Evolutionary conservation across 2,888 invertebrate species (phyloP), one percentile per base, ranked within the genome.

Genomic region (Oscheius sp.): DNA sequence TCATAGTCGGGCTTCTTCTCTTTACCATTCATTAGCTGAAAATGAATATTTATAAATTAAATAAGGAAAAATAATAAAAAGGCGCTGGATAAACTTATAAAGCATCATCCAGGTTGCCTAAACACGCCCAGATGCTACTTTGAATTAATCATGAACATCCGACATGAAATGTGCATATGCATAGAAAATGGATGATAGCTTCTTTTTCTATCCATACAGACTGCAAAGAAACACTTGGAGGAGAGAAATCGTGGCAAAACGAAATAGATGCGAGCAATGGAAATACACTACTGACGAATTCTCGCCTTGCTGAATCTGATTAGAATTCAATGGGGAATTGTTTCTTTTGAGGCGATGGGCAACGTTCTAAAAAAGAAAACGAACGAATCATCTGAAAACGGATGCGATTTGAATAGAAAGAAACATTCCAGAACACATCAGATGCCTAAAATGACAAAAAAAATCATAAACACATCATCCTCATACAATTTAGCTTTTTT

Each of bases 11-110:
- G 13, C 13, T 63, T 43, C 61, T 73, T 74, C 70, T 73, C 73
- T 58, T 78, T 63, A 12, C 87, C 87, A 77, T 87, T 88, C 87
- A 88, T 86, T 59, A 87, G 77, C 86, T 86, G 75, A 56, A 85
- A 82, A 7, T 25, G 6, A 9, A 35, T 35, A 9, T 35, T 35
- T 35, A 35, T 35, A 49, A 18, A 29, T 23, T 58, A 2, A 25
- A 58, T 13, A 23, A 18, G n/a, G 13, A 3, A 7, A 49, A n/a
- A 16, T 23, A 29, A 52, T 49, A 66, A 66, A 18, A 23, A 29
- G 41, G 21, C 2, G 25, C 25, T 6, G 21, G 23, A 46, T 45
- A 18, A 21, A 25, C 7, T 35, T n/a, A 9, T 16, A 70, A 58
- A 41, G 53, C 41, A 25, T 55, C 18, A 13, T 23, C 23, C 25